Evolutionary conservation across 2,797 vertebrate genomes (phyloP).

Genomic region (Gymnodraco acuticeps): DNA sequence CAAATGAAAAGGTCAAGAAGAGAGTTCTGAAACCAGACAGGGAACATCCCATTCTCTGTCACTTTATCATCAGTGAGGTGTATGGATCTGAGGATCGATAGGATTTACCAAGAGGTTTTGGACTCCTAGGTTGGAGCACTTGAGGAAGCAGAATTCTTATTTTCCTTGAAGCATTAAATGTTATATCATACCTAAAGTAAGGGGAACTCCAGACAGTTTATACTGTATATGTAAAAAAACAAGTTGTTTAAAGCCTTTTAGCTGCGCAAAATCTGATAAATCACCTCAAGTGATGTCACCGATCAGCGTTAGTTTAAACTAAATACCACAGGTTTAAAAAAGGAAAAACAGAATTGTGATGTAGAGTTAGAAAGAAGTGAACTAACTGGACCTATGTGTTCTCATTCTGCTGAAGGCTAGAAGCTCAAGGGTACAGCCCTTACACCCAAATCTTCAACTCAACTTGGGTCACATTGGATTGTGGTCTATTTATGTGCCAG

Average conservation of each 20-base stretch:
- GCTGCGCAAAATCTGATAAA: neutral
- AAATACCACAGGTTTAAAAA: neutral
- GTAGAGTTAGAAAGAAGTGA: neutral
- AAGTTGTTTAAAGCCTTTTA: neutral
- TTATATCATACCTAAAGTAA: neutral
- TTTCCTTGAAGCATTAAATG: slow-evolving; percentile 10
- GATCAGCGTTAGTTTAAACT: neutral
- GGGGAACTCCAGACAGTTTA: neutral
- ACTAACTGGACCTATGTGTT: neutral
- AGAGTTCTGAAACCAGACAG: neutral
- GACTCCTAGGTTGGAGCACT: neutral
- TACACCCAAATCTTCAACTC: neutral
- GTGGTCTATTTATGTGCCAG: neutral
- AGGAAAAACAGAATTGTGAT: neutral
- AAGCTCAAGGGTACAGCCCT: neutral
- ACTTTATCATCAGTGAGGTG: slow-evolving; percentile 1
- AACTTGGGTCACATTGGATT: neutral
- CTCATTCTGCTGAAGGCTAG: neutral
- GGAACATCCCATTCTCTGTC: neutral
- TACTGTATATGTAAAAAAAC: neutral
- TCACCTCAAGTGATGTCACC: neutral
- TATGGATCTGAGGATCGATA: neutral
- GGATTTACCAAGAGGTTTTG: slow-evolving; percentile 11
- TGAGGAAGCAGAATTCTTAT: slow-evolving; percentile 6
- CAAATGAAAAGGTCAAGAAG: slow-evolving; percentile 46